A percentile compares a stretch with the other conserved stretches of the same genome.
Evolutionary conservation across 2,797 vertebrate genomes (phyloP).

Genomic region (Poeciliopsis presidionis): DNA sequence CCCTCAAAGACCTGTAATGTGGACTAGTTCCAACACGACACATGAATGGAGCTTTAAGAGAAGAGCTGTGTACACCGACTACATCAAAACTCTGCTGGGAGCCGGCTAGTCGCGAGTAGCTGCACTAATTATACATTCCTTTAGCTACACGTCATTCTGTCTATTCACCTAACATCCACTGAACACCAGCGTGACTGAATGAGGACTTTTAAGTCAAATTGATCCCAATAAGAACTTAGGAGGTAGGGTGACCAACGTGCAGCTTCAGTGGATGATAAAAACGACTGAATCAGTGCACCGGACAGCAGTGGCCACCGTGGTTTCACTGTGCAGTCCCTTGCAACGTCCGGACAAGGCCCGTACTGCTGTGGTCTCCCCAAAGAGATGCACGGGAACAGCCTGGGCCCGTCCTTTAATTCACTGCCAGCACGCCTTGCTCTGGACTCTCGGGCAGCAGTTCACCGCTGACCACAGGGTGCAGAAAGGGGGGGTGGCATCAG

Average conservation of each 20-base stretch:
- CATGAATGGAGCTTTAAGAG: constrained; percentile 62
- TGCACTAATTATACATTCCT: constrained; percentile 72
- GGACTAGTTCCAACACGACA: constrained; percentile 54
- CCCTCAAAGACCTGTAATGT: constrained; percentile 45
- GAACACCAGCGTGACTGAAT: constrained; percentile 9
- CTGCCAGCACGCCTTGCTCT: constrained; percentile 66
- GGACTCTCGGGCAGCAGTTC: constrained; percentile 76
- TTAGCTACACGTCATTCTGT: constrained; percentile 54
- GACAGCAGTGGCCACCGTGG: constrained; percentile 10
- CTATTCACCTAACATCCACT: constrained; percentile 40
- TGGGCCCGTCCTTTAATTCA: constrained; percentile 67
- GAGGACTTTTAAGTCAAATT: background rate
- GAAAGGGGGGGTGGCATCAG: constrained; percentile 63
- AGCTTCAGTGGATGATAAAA: background rate
- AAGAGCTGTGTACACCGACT: constrained; percentile 40
- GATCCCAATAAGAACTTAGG: background rate
- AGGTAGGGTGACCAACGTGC: background rate
- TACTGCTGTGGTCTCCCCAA: constrained; percentile 69
- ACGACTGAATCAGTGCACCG: constrained; percentile 8
- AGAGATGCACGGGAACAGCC: constrained; percentile 64
- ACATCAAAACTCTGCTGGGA: constrained; percentile 33
- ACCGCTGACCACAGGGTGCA: constrained; percentile 72
- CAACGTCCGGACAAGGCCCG: constrained; percentile 36
- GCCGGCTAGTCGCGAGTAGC: constrained; percentile 38
- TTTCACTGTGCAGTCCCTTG: constrained; percentile 25